Evolutionary conservation across 2,113 vertebrate genomes (phyloP).

Genomic region (Saccopteryx leptura): DNA sequence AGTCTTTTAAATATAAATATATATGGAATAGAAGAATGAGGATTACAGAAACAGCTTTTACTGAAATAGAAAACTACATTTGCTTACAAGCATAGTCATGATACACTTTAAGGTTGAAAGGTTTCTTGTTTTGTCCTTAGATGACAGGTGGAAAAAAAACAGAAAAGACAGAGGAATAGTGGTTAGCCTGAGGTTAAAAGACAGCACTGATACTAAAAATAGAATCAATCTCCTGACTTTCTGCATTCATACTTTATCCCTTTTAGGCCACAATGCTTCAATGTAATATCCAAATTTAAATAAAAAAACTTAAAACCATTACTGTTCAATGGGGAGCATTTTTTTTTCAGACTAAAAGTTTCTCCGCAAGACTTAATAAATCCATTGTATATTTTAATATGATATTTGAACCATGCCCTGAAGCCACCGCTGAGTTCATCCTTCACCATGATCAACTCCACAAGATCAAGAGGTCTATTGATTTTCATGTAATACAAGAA

Average conservation of each 20-base stretch:
- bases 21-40: background rate
- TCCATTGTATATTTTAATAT: constrained; percentile 80
- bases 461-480: constrained; percentile 95
- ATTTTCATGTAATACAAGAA: constrained; percentile 99
- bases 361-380: constrained; percentile 34
- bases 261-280: background rate
- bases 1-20: background rate
- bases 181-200: constrained; percentile 54
- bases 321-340: background rate
- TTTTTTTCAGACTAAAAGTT: constrained; percentile 63
- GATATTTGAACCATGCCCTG: constrained; percentile 85
- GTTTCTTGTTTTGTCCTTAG: constrained; percentile 41
- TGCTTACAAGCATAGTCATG: background rate
- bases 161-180: constrained; percentile 21
- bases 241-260: background rate
- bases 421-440: constrained; percentile 87
- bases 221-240: background rate
- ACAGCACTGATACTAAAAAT: constrained; percentile 43
- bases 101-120: constrained; percentile 22
- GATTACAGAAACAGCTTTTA: constrained; percentile 39
- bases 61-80: constrained; percentile 43
- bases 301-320: background rate
- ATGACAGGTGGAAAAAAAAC: constrained; percentile 57
- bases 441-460: constrained; percentile 88
- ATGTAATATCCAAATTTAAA: constrained; percentile 43